Percentiles rank a stretch among this genome's conserved stretches.
phyloP scores from a whole-genome alignment of 2,113 vertebrate genomes.

The Melanotaenia duboulayi region DNA sequence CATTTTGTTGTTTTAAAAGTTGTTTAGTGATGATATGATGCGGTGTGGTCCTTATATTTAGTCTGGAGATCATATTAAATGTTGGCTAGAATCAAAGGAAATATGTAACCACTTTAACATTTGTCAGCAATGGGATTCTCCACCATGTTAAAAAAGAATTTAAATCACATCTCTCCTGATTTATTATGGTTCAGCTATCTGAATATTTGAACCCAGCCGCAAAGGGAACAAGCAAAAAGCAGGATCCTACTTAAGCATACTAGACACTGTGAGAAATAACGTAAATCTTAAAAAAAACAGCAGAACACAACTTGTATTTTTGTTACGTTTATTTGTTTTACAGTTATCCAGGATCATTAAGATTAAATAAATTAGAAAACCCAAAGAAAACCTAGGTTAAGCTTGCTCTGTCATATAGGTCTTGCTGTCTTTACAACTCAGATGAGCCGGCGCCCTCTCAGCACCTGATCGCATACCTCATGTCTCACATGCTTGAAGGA shows the following conservation, averaged over 20 bases:
- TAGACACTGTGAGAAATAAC: not conserved
- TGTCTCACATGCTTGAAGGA: constrained; percentile 69
- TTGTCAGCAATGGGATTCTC: constrained; percentile 2
- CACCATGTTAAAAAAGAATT: constrained; percentile 25
- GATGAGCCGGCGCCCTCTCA: constrained; percentile 23
- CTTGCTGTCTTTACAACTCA: not conserved
- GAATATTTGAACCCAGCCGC: constrained; percentile 9
- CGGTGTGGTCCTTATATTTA: constrained; percentile 7
- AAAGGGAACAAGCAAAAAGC: constrained; percentile 33
- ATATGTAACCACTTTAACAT: constrained; percentile 6
- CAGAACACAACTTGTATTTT: not conserved
- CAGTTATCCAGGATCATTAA: not conserved
- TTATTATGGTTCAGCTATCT: constrained; percentile 25
- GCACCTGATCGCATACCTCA: constrained; percentile 56
- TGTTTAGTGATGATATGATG: constrained; percentile 42
- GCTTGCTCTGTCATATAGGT: not conserved
- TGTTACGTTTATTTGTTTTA: no score
- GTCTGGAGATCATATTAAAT: constrained; percentile 15
- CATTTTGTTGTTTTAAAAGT: constrained; percentile 30
- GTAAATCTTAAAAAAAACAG: not conserved
- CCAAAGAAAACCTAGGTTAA: not conserved
- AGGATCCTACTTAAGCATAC: constrained; percentile 4
- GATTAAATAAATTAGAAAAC: not conserved
- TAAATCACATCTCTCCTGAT: not conserved
- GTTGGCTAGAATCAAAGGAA: constrained; percentile 25